Conservation (phyloP, 2,797 vertebrate genomes). For the Darevskia mixta region DNA sequence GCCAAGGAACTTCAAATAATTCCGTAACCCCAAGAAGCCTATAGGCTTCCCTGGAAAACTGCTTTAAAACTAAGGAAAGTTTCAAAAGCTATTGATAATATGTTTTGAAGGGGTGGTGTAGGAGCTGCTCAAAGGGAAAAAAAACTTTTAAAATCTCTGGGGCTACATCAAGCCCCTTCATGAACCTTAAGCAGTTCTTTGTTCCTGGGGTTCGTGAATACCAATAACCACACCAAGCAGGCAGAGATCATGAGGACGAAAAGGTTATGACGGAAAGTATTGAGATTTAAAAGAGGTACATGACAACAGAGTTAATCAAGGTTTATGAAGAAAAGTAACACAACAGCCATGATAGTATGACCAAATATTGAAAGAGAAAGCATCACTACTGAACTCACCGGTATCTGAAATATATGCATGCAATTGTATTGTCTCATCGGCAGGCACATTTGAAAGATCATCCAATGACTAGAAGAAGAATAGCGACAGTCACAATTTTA, state of each 20-base stretch:
- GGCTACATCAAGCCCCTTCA: neutral
- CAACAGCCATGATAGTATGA: neutral
- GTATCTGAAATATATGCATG: constrained; percentile 97
- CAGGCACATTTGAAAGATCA: constrained; percentile 91
- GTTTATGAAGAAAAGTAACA: constrained; percentile 2
- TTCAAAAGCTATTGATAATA: neutral
- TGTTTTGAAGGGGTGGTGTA: neutral
- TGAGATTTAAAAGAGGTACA: constrained; percentile 29
- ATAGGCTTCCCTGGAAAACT: neutral
- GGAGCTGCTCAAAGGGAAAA: neutral
- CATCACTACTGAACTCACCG: constrained; percentile 80
- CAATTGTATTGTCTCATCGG: constrained; percentile 91
- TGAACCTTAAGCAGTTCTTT: neutral
- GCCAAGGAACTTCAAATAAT: neutral
- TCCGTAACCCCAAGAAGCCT: neutral
- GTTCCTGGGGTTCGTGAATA: neutral
- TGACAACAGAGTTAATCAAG: neutral
- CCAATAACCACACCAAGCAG: neutral
- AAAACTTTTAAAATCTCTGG: neutral
- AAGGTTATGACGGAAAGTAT: constrained; percentile 28
- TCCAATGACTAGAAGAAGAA: constrained; percentile 89
- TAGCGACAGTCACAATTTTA: neutral
- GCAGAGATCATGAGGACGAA: constrained; percentile 36
- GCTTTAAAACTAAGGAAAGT: neutral
- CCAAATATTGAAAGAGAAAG: constrained; percentile 3